These are phyloP conservation scores for Chrysemys picta DNA, from an alignment of 2,113 vertebrate genomes.

Conservation along the genomic window DNA sequence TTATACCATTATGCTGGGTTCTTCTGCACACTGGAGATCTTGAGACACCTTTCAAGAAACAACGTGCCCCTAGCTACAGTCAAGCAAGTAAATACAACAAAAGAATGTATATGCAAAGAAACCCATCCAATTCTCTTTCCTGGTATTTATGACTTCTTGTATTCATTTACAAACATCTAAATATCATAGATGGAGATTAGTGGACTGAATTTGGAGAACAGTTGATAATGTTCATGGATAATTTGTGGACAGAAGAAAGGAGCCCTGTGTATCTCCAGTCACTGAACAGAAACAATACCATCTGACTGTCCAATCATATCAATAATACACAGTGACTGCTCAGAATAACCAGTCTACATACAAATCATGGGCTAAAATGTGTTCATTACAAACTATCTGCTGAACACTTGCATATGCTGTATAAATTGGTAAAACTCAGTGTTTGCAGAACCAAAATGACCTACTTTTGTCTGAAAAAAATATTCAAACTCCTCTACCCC, in stretches of 20 bases:
- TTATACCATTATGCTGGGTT: background rate
- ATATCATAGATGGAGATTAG: background rate
- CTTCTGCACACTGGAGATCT: background rate
- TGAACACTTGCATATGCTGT: background rate
- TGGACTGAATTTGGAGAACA: conserved; percentile 1
- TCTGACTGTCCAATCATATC: background rate
- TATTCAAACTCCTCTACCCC: background rate
- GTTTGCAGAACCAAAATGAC: background rate
- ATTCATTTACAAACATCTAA: background rate
- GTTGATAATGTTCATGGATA: background rate
- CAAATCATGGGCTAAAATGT: background rate
- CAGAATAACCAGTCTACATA: background rate
- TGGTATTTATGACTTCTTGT: background rate
- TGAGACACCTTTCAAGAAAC: background rate
- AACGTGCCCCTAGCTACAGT: background rate
- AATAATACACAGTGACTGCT: background rate
- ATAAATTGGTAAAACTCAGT: background rate
- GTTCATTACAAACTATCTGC: background rate
- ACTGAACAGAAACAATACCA: background rate
- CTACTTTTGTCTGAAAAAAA: background rate
- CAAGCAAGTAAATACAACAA: background rate
- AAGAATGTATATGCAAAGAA: background rate
- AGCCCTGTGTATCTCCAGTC: background rate
- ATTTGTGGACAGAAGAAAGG: conserved; percentile 1
- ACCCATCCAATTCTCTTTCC: background rate